A percentile compares a stretch with the other conserved stretches of the same genome.
Conservation (phyloP, 2,888 invertebrate genomes). For the Cryptosula pallasiana region DNA sequence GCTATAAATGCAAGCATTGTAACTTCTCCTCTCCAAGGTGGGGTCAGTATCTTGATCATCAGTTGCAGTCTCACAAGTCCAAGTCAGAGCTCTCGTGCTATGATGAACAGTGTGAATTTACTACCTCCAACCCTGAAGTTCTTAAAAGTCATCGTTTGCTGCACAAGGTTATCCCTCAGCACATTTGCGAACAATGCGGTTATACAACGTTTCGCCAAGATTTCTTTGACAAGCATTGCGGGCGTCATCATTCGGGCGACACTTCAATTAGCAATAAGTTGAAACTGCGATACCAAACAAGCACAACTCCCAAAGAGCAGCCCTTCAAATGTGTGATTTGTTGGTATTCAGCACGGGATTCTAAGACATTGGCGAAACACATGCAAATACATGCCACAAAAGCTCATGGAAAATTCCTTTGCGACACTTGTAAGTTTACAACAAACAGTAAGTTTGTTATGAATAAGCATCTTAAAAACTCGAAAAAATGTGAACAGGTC, state of each 20-base stretch:
- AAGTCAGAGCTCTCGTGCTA: not conserved
- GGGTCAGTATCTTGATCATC: not conserved
- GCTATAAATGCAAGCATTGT: slow-evolving; percentile 6
- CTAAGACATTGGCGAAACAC: not conserved
- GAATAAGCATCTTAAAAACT: not conserved
- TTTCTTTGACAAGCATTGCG: not conserved
- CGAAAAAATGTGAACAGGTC: not conserved
- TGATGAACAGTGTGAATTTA: not conserved
- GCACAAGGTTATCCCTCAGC: not conserved
- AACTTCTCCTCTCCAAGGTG: not conserved
- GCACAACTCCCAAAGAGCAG: not conserved
- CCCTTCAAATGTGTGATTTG: slow-evolving; percentile 15
- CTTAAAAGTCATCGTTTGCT: not conserved
- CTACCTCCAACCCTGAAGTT: not conserved
- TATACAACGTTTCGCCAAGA: not conserved
- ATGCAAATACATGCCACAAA: not conserved
- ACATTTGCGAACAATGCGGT: not conserved
- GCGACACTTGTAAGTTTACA: not conserved
- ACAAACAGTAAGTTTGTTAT: not conserved
- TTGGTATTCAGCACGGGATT: not conserved
- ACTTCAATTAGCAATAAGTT: no score
- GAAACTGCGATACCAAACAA: no score
- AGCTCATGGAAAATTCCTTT: not conserved
- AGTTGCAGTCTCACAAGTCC: not conserved
- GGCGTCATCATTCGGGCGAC: not conserved